Base-by-base conservation (phyloP, 2,113 vertebrate genomes). In the Upupa epops region DNA sequence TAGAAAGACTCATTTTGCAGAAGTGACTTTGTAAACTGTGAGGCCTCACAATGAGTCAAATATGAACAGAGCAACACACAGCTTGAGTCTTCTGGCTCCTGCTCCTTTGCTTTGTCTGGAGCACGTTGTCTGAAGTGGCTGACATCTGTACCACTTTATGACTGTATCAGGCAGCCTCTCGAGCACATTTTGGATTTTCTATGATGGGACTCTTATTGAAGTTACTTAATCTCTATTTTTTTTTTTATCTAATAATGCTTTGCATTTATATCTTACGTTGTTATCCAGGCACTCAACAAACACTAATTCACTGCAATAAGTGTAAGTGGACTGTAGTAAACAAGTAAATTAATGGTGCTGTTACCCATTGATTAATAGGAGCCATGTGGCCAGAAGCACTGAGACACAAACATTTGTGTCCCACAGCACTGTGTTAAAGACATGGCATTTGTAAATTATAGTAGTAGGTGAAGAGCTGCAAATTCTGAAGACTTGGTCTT, bases 301-400 rank as follows among this genome's bases (percentile, higher is more conserved):
- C 58, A 12, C 73, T 88, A 54, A 92, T 75, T 90, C 73, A 14
- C 65, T 91, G 83, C 86, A 64, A 1, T 66, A 52, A 93, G 77
- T 76, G 49, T 81, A 75, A 93, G 92, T 94, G 88, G 93, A 56
- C 83, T 4, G 3, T 68, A 78, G 88, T 81, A 82, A 95, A 86
- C 73, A 86, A 72, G 58, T 34, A 60, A 74, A 86, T 92, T 68
- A 75, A 21, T 75, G 80, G 49, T 60, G 40, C 76, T 77, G 48
- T 77, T 89, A 32, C 29, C 59, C 79, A 24, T 42, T 83, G 92
- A 92, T 92, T 71, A 74, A 88, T 74, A 58, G 36, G 28, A 88
- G 45, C 86, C 61, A 21, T 9, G 37, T 83, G 64, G 83, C 92
- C 86, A 70, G 52, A 80, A 93, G 32, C 80, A 66, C 61, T 8